These are phyloP conservation scores for Columba livia DNA, from an alignment of 2,113 vertebrate genomes.

Conservation along the genomic window DNA sequence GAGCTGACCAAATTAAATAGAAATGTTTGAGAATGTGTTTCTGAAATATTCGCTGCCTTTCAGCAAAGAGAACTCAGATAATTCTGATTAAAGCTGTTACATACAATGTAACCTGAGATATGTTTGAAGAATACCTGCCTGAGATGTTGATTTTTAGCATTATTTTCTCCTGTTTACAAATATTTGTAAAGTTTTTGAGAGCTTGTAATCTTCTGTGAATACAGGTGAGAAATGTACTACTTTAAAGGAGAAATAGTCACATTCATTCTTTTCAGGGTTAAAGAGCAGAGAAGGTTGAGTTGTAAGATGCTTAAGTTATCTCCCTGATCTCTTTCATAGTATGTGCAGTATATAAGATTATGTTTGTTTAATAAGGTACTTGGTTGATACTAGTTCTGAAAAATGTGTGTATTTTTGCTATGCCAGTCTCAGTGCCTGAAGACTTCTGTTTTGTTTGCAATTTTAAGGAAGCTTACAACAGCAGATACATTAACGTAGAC, in stretches of 20 bases:
- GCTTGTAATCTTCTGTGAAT: neutral
- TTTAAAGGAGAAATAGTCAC: neutral
- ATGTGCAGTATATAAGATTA: neutral
- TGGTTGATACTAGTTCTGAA: neutral
- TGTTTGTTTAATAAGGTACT: neutral
- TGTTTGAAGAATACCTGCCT: neutral
- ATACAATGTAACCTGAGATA: neutral
- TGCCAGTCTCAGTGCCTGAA: neutral
- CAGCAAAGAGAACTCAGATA: neutral
- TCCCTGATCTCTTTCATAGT: neutral
- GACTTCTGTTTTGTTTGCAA: neutral
- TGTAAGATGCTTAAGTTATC: neutral
- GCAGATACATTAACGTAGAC: neutral
- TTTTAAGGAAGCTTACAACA: neutral
- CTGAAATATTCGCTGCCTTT: neutral
- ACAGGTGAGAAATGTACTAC: neutral
- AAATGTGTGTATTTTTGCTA: neutral
- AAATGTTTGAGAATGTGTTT: neutral
- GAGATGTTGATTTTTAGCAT: neutral
- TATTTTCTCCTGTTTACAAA: neutral
- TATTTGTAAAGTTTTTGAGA: neutral
- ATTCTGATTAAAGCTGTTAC: neutral
- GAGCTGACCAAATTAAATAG: neutral
- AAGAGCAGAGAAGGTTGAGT: neutral
- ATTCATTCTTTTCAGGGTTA: neutral